Evolutionary conservation across 1,140 invertebrate species (phyloP), one percentile per base, ranked within the genome.

Genomic region (Holotrichia oblita): DNA sequence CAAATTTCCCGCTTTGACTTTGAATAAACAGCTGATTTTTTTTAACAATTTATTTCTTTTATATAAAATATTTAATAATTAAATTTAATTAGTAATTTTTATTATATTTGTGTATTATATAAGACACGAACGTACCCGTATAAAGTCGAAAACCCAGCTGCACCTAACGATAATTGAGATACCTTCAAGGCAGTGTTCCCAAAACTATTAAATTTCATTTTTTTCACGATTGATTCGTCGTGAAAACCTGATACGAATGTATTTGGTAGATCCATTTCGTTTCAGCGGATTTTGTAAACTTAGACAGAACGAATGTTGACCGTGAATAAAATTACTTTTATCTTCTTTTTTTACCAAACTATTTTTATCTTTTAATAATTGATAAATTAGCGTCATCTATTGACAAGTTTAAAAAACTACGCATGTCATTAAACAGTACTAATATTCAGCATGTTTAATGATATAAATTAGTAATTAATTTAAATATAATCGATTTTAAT

Each of bases 241-340:
- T 92, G 91, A 82, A 92, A 93, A 9, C 89, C 89, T 72, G 88
- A 82, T 0, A 90, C 86, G 82, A 87, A 92, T 7, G 91, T 92
- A 7, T 85, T 78, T 78, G 91, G 89, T 73, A 83, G 79, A 74
- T 79, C 78, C 73, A 74, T 74, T 74, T 12, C 22, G 22, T 27
- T 27, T 27, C 22, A 9, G 4, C 22, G 1, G 12, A 69, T 24
- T 69, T 10, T 9, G 61, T 55, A n/a, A n/a, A n/a, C n/a, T n/a
- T n/a, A n/a, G n/a, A n/a, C 0, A 2, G n/a, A 17, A 55, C n/a
- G 0, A 14, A 6, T n/a, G 48, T 14, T 55, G 14, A 44, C 48
- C n/a, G 48, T 48, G 10, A 34, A 34, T 34, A 34, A 34, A 34
- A 4, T 10, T 48, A 48, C 0, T 10, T 48, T n/a, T 48, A 48